Base-by-base conservation (phyloP, 2,888 invertebrate species). In the Iselma pallidipennis region DNA sequence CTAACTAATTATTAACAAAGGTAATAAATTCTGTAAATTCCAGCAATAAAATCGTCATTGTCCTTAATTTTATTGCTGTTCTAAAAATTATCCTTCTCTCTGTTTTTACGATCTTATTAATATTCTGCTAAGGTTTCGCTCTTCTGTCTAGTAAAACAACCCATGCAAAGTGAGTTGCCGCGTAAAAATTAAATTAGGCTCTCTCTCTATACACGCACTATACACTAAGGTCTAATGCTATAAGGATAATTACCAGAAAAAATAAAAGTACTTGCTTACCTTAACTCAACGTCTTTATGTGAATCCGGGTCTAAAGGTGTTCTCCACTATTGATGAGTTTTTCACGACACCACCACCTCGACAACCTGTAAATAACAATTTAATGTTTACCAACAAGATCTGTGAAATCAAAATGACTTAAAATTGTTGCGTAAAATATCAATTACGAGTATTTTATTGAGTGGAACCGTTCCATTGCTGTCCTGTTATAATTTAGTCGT, bases 101-200 rank as follows among this genome's bases (percentile, higher is more conserved):
- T 12, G 21, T 21, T 45, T 10, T 37, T 4, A 59, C 57, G 10
- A 50, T 28, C 57, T 49, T 54, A 60, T 64, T 61, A 64, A 64
- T 64, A 64, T 64, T 64, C 64, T 49, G 60, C 25, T 33, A 29
- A 25, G 54, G 60, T 37, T 16, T 31, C 10, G 21, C 10, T 21
- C 19, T 45, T 21, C 31, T 45, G 53, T 64, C 60, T 57, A 60
- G 55, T 57, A 64, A 60, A 64, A 57, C 55, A 60, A 57, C 48
- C 53, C 55, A 59, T 63, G 63, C 60, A 57, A 64, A 60, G 57
- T 54, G 45, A 60, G 59, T 57, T 37, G 42, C 57, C 45, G 57
- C 25, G 23, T 19, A 60, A 64, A 64, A 60, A 64, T 64, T 64
- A 54, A 64, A 64, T 64, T 64, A 64, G 51, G 64, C 31, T 53